Conservation (phyloP, 2,113 vertebrate genomes). For the Pterocles orientalis region DNA sequence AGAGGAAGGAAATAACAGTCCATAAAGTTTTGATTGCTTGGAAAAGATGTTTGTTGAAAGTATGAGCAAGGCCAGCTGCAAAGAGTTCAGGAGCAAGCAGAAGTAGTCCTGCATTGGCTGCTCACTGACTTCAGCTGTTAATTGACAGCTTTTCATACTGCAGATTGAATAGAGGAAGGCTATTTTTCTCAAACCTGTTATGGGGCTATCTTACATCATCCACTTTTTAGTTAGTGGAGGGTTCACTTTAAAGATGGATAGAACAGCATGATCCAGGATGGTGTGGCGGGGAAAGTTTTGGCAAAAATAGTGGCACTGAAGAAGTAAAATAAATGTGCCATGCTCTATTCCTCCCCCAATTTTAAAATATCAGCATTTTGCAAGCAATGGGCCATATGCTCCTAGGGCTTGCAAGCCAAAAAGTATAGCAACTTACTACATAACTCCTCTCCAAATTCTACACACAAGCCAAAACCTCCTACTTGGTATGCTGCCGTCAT, state of each 20-base stretch:
- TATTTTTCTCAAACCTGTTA: not conserved
- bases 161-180: not conserved
- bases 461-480: constrained; percentile 66
- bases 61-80: constrained; percentile 58
- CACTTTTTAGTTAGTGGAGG: not conserved
- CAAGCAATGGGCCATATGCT: constrained; percentile 75
- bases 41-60: constrained; percentile 56
- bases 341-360: constrained; percentile 69
- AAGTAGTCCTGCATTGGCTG: constrained; percentile 1
- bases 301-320: constrained; percentile 70
- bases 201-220: not conserved
- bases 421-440: constrained; percentile 73
- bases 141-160: not conserved
- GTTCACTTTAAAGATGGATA: constrained; percentile 53
- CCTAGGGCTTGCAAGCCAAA: constrained; percentile 67
- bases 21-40: constrained; percentile 72
- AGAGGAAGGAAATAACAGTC: constrained; percentile 78
- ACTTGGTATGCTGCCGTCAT: constrained; percentile 71
- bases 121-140: not conserved
- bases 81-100: constrained; percentile 27
- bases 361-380: constrained; percentile 76
- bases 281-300: constrained; percentile 36
- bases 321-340: constrained; percentile 73
- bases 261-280: constrained; percentile 52
- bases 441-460: constrained; percentile 66